phyloP scores from a whole-genome alignment of 2,888 invertebrate species.

The Drepana falcataria region DNA sequence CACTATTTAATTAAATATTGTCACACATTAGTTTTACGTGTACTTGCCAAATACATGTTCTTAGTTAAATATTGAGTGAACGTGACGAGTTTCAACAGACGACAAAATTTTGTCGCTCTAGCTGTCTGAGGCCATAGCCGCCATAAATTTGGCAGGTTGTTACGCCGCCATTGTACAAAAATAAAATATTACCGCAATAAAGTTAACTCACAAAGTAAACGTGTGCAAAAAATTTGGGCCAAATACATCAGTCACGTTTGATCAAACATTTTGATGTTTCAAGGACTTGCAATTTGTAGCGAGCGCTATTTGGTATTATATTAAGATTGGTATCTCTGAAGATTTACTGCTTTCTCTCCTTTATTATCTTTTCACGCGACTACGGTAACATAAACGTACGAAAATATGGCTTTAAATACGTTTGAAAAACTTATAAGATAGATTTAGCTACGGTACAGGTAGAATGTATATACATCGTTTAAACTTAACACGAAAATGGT shows the following conservation, averaged over 20 bases:
- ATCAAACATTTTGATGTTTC: constrained; percentile 27
- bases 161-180: neutral
- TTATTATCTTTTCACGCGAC: neutral
- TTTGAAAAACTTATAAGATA: no score
- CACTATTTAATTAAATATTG: neutral
- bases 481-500: no score
- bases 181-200: neutral
- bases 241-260: constrained; percentile 25
- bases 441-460: no score
- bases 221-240: constrained; percentile 18
- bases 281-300: constrained; percentile 14
- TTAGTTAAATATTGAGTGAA: neutral
- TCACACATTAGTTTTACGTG: neutral
- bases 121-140: neutral
- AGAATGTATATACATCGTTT: no score
- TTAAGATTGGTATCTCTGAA: neutral
- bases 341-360: neutral
- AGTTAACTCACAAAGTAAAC: neutral
- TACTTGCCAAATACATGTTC: neutral
- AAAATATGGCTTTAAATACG: no score
- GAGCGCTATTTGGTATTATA: neutral
- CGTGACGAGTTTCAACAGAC: neutral
- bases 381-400: no score
- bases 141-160: neutral
- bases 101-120: neutral